A percentile compares a stretch with the other conserved stretches of the same genome.
These are phyloP conservation scores for Thaumetopoea pityocampa DNA, from an alignment of 1,140 invertebrate genomes.

Conservation along the genomic window DNA sequence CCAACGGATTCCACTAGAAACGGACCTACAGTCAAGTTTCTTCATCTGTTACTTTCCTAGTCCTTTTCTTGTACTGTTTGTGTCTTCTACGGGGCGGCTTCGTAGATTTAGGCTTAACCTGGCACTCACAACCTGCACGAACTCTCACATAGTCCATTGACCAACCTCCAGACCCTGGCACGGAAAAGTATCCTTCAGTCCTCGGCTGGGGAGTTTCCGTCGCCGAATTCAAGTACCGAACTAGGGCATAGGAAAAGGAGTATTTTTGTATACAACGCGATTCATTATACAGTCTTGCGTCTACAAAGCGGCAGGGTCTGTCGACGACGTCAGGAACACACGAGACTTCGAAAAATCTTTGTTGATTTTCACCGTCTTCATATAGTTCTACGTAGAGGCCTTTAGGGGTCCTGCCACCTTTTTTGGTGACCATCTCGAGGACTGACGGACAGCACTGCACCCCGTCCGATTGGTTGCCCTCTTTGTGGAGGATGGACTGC, in stretches of 20 bases:
- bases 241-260: conserved; percentile 90
- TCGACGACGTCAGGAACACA: conserved; percentile 83
- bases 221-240: conserved; percentile 69
- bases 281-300: conserved; percentile 80
- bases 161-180: conserved; percentile 77
- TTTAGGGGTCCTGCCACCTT: conserved; percentile 84
- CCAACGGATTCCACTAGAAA: conserved; percentile 37
- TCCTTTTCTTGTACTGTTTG: conserved; percentile 50
- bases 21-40: conserved; percentile 52
- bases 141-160: conserved; percentile 89
- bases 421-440: conserved; percentile 85
- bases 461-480: conserved; percentile 75
- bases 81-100: conserved; percentile 41
- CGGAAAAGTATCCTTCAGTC: conserved; percentile 73
- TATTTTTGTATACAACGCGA: conserved; percentile 89
- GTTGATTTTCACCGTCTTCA: conserved; percentile 79
- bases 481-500: conserved; percentile 78
- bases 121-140: conserved; percentile 89
- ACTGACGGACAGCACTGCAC: conserved; percentile 89
- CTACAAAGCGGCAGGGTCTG: conserved; percentile 86
- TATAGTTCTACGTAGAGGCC: conserved; percentile 87
- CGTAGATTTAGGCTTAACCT: conserved; percentile 73
- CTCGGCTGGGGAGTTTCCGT: conserved; percentile 72
- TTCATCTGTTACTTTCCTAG: conserved; percentile 46
- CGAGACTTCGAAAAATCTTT: conserved; percentile 87